Evolutionary conservation across 2,888 invertebrate genomes (phyloP).

Genomic region (Spodoptera exigua): DNA sequence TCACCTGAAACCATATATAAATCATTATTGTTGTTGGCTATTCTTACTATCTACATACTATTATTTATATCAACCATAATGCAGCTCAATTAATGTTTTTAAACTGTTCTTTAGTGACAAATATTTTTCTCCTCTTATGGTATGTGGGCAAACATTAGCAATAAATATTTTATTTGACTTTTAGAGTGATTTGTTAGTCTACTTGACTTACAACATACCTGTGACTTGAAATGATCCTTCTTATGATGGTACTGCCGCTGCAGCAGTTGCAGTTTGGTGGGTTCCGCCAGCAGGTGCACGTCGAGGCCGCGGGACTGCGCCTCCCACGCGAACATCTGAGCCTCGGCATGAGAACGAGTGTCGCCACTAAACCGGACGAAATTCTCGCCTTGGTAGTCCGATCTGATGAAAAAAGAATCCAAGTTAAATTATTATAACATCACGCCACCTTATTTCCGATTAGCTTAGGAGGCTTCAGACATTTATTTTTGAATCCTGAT

Average conservation of each 20-base stretch:
- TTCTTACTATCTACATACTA: no score
- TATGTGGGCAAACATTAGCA: no score
- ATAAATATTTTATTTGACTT: no score
- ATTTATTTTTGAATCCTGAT: no score
- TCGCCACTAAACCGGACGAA: conserved; percentile 98
- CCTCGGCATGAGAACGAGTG: conserved; percentile 96
- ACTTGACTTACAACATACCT: conserved; percentile 76
- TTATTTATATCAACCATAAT: no score
- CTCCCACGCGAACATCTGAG: conserved; percentile 99
- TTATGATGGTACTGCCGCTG: conserved; percentile 97
- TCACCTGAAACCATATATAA: conserved; percentile 89
- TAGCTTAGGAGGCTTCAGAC: no score
- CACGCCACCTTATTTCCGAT: no score
- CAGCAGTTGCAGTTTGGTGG: conserved; percentile 98
- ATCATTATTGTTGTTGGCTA: no score
- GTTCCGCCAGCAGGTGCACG: conserved; percentile 98
- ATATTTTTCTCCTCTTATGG: no score
- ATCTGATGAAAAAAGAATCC: conserved; percentile 60
- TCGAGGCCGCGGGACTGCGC: conserved; percentile 97
- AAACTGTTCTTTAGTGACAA: no score
- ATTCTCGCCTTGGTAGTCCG: conserved; percentile 98
- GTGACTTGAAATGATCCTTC: conserved; percentile 96
- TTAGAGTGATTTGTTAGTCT: no score
- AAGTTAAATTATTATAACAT: not conserved
- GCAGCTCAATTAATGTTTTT: no score